Conservation (phyloP, 2,113 vertebrate species). For the Mesoclemmys tuberculata region DNA sequence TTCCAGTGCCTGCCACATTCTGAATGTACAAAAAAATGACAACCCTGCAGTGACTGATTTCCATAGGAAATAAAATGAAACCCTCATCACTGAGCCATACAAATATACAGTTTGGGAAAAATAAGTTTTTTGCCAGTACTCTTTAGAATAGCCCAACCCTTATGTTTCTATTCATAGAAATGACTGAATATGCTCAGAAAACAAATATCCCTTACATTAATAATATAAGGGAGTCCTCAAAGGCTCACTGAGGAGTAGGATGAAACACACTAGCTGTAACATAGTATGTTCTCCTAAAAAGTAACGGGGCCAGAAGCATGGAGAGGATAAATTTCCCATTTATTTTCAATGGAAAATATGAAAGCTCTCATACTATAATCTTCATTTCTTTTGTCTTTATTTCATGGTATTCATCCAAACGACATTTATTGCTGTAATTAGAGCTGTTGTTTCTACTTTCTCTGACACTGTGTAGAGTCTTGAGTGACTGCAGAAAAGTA, state of each 20-base stretch:
- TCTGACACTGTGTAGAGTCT: too few relatives aligned
- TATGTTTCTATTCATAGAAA: background rate
- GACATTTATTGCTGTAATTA: too few relatives aligned
- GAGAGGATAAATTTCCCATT: too few relatives aligned
- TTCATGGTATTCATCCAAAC: too few relatives aligned
- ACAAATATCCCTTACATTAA: background rate
- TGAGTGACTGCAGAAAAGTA: too few relatives aligned
- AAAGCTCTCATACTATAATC: background rate
- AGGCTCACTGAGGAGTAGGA: background rate
- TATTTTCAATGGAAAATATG: background rate
- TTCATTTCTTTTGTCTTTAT: too few relatives aligned
- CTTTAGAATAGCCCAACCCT: constrained; percentile 7
- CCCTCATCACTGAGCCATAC: constrained; percentile 15
- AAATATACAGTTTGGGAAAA: constrained; percentile 30
- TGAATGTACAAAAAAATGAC: background rate
- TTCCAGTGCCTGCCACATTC: constrained; percentile 43
- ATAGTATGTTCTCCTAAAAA: background rate
- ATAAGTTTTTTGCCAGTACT: constrained; percentile 38
- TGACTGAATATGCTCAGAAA: background rate
- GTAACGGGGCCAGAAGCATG: background rate
- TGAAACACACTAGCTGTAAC: background rate
- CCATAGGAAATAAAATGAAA: constrained; percentile 51
- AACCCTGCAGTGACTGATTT: constrained; percentile 1
- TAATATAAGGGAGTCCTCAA: background rate
- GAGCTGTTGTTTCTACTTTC: too few relatives aligned